phyloP scores from a whole-genome alignment of 2,888 invertebrate genomes.

The Megalurothrips usitatus region DNA sequence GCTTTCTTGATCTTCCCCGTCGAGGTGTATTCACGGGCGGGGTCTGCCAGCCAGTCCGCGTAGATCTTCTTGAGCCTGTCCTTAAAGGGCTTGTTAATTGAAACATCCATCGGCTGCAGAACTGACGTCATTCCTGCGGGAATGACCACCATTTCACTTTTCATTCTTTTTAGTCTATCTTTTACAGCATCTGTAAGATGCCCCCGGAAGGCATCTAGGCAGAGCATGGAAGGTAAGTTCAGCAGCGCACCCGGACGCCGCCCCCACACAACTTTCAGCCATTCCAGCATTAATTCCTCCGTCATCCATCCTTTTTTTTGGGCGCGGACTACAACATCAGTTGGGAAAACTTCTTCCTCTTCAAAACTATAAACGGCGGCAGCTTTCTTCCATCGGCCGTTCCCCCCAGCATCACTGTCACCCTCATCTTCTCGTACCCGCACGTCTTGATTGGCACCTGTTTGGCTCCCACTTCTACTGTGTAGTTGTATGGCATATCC shows the following conservation, averaged over 20 bases:
- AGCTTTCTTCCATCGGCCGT: constrained; percentile 34
- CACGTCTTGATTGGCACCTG: not conserved
- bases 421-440: constrained; percentile 30
- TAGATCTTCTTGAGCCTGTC: constrained; percentile 30
- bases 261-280: constrained; percentile 35
- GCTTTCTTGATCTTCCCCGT: constrained; percentile 33
- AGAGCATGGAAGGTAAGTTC: constrained; percentile 32
- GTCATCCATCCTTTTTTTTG: constrained; percentile 37
- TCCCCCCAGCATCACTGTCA: constrained; percentile 33
- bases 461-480: constrained; percentile 8
- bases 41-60: constrained; percentile 31
- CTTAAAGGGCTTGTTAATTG: constrained; percentile 34
- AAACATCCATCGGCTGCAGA: constrained; percentile 33
- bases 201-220: constrained; percentile 33
- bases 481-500: constrained; percentile 33
- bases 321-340: constrained; percentile 32
- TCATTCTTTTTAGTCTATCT: constrained; percentile 8
- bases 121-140: constrained; percentile 33
- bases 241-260: constrained; percentile 34
- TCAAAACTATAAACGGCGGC: constrained; percentile 29
- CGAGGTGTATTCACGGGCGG: constrained; percentile 28
- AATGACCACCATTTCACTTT: constrained; percentile 32
- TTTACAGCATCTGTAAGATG: constrained; percentile 32
- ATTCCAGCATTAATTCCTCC: constrained; percentile 34
- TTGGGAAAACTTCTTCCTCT: constrained; percentile 33